Evolutionary conservation across 2,797 vertebrate species (phyloP), one percentile per base, ranked within the genome.

Genomic region (Bryconaethiops microstoma): DNA sequence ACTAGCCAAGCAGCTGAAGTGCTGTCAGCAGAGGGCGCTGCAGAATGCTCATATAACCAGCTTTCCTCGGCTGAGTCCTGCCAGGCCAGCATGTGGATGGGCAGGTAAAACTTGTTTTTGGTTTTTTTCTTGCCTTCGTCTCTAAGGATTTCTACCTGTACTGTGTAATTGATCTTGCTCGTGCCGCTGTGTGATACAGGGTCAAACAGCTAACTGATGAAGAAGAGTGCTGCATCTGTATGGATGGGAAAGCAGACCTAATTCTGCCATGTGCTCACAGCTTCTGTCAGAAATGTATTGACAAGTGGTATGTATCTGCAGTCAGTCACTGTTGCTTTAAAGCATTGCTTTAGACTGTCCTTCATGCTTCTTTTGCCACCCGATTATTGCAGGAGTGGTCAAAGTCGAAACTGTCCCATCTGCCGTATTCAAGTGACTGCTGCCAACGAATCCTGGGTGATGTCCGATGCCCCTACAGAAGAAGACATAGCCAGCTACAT

Each of bases 221-320:
- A 81, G 98, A 99, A 83, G 98, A 99, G 82, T 99, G 98, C 75
- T 99, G 98, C 50, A 99, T 99, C 91, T 99, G 98, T 84, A 99
- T 99, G 97, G 98, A 99, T 21, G 96, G 96, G 0, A 97, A 96
- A 80, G 95, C 95, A 16, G 98, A 99, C 90, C 94, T 99, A 50
- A 99, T 99, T 86, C 92, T 99, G 76, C 98, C 98, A 0, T 99
- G 98, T 64, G 93, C 97, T 16, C 98, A 99, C 94, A 99, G 95
- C 90, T 99, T 99, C 92, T 99, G 98, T 90, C 98, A 99, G 94
- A 99, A 98, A 83, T 99, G 98, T 91, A 99, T 99, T 70, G 98
- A 99, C 88, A 99, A 97, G 90, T 99, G 98, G 98, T 98, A 90
- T 91, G 90, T 74, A 62, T 64, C 16, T 48, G 4, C 55, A 40